Evolutionary conservation across 2,797 vertebrate genomes (phyloP), one percentile per base, ranked within the genome.

Genomic region (Percopsis omiscomaycus): DNA sequence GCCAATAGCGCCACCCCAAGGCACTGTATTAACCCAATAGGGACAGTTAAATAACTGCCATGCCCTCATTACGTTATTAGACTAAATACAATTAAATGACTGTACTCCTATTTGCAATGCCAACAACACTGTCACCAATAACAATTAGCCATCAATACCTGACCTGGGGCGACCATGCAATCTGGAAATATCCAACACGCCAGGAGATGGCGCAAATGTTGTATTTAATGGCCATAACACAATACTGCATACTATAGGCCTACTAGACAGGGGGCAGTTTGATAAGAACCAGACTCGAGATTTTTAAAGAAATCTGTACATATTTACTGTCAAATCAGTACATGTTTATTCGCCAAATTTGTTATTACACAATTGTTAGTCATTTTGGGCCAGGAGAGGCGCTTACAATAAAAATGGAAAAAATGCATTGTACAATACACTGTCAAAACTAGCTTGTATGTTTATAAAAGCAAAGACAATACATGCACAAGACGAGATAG

Each of bases 341-440:
- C 90, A 90, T 85, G 74, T 90, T 91, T 93, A 89, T 91, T 92
- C 87, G 72, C 84, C 87, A 87, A 85, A 80, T 74, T 70, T 68
- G 64, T 75, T 61, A 74, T 65, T 55, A 76, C 83, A 90, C 77
- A 88, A 69, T 52, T 63, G 68, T 74, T 59, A 69, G 66, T 48
- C 29, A 16, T 61, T 55, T 59, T 67, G 74, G 77, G 80, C 85
- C 86, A 73, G 32, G 50, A 75, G 54, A 64, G 71, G 76, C 78
- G 75, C 79, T 49, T 78, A 67, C 60, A 59, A 78, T 66, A 77
- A 85, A 8, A 80, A 83, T 80, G 74, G 58, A 88, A 82, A 82
- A 82, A 15, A 68, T 47, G 61, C 62, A 83, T 84, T 85, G 76
- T 73, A 91, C 83, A 75, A 85, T 79, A 89, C 78, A 84, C 81